These are phyloP conservation scores for Apogon talboti DNA, from an alignment of 2,797 vertebrate genomes.

Conservation along the genomic window DNA sequence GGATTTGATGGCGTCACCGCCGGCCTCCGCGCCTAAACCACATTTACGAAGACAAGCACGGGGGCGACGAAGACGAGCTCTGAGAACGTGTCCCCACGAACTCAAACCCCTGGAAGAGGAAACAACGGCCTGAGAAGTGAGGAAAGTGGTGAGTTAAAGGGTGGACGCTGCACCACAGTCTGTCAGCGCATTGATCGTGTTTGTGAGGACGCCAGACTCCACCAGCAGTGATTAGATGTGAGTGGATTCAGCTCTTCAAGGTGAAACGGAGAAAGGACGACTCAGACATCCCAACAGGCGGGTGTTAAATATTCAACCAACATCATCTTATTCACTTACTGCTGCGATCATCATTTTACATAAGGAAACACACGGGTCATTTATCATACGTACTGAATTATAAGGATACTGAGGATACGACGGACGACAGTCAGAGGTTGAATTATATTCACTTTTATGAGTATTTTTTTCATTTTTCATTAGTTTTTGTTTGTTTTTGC, in stretches of 20 bases:
- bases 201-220: conserved; percentile 11
- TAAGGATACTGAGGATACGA: no score
- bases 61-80: conserved; percentile 11
- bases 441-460: no score
- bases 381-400: no score
- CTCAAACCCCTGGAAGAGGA: no score
- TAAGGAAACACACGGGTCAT: no score
- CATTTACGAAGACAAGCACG: conserved; percentile 8
- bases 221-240: conserved; percentile 3
- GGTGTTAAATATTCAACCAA: neutral
- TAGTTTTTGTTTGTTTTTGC: no score
- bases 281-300: neutral
- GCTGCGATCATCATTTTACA: no score
- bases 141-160: conserved; percentile 21
- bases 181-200: conserved; percentile 9
- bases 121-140: no score
- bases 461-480: no score
- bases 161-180: conserved; percentile 11
- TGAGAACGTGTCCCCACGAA: conserved; percentile 24
- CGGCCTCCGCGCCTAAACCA: conserved; percentile 39
- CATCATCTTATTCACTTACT: neutral
- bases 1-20: conserved; percentile 37
- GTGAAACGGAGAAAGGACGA: neutral
- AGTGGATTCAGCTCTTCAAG: conserved; percentile 10
- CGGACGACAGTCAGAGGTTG: no score